Conservation (phyloP, 1,140 invertebrate genomes). For the Drosophila kepulauana region DNA sequence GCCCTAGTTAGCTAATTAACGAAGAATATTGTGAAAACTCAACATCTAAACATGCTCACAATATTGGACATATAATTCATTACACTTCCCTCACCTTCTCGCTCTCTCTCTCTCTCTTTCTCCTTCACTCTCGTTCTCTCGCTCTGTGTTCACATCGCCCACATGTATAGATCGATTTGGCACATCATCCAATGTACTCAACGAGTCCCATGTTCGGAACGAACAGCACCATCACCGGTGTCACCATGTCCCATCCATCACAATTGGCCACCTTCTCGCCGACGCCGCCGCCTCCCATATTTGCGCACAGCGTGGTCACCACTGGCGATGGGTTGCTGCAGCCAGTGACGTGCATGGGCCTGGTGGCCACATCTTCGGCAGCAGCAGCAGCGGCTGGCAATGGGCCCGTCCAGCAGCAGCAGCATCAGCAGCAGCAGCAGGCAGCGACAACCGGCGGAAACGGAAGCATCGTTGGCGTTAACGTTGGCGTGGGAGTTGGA, state of each 20-base stretch:
- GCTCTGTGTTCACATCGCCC: neutral
- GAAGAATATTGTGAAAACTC: neutral
- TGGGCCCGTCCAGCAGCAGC: slow-evolving; percentile 49
- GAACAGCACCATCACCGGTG: slow-evolving; percentile 82
- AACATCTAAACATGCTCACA: slow-evolving; percentile 8
- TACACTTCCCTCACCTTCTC: slow-evolving; percentile 1
- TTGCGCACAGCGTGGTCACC: slow-evolving; percentile 81
- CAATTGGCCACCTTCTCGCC: slow-evolving; percentile 83
- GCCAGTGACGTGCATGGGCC: slow-evolving; percentile 73
- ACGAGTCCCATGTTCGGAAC: slow-evolving; percentile 84
- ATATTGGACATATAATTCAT: slow-evolving; percentile 63
- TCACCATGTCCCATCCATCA: slow-evolving; percentile 85
- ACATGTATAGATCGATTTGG: slow-evolving; percentile 79
- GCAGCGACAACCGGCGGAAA: slow-evolving; percentile 60
- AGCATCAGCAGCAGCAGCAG: slow-evolving; percentile 59
- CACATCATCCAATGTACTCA: slow-evolving; percentile 84
- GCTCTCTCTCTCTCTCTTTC: neutral
- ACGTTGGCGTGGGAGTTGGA: slow-evolving; percentile 65
- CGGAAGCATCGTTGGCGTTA: slow-evolving; percentile 62
- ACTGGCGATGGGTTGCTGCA: slow-evolving; percentile 74
- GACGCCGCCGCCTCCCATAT: slow-evolving; percentile 81
- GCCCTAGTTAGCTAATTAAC: neutral
- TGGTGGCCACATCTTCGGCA: slow-evolving; percentile 74
- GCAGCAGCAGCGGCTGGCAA: slow-evolving; percentile 39
- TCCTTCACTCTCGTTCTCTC: neutral